A percentile compares a stretch with the other conserved stretches of the same genome.
Evolutionary conservation across 1,140 invertebrate genomes (phyloP).

Genomic region (Brachionus angularis): DNA sequence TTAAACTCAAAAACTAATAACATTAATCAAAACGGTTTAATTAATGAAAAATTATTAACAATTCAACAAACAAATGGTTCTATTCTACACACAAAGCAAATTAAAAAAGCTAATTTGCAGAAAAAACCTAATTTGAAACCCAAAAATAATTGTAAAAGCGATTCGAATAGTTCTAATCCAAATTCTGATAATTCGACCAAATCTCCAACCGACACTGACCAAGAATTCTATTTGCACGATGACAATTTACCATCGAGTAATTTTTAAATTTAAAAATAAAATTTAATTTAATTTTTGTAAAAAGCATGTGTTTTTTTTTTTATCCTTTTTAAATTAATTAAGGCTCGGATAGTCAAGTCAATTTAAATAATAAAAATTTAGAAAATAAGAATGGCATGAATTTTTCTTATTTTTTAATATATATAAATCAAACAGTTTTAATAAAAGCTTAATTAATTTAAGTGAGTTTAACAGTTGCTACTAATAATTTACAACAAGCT

Average conservation of each 20-base stretch:
- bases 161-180: no score
- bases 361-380: neutral
- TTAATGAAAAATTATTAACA: constrained; percentile 31
- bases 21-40: no score
- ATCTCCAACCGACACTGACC: neutral
- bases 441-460: no score
- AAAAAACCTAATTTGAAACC: constrained; percentile 26
- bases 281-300: no score
- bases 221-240: neutral
- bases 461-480: constrained; percentile 1
- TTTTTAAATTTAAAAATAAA: neutral
- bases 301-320: no score
- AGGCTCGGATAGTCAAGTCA: no score
- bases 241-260: constrained; percentile 10
- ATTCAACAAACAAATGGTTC: no score
- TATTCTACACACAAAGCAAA: neutral
- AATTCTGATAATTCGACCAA: neutral
- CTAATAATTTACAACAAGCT: neutral
- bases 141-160: no score
- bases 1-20: no score
- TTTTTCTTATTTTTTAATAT: neutral
- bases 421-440: no score
- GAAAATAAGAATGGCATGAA: neutral
- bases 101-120: no score
- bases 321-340: no score